Evolutionary conservation across 2,797 vertebrate species (phyloP).

Genomic region (Toxotes lorentzi): DNA sequence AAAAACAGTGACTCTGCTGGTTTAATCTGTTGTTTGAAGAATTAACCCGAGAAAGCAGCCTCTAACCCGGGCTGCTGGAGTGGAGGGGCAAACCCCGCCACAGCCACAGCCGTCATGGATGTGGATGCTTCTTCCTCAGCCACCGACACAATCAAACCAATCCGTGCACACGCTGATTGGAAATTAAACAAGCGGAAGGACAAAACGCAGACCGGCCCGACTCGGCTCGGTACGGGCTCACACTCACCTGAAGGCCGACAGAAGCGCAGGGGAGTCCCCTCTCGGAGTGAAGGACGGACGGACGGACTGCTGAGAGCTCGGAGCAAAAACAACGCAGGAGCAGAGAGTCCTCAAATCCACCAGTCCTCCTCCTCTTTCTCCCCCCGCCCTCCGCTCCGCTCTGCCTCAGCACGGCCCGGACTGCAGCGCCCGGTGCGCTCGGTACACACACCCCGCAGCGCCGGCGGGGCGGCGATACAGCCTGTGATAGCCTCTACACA

Average conservation of each 20-base stretch:
- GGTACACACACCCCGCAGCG: background rate
- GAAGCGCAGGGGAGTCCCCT: slow-evolving; percentile 62
- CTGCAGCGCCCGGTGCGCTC: slow-evolving; percentile 50
- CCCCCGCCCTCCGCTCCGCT: background rate
- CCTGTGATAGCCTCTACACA: background rate
- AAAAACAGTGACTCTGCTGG: background rate
- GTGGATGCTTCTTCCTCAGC: slow-evolving; percentile 21
- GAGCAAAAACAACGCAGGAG: slow-evolving; percentile 58
- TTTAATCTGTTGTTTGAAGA: background rate
- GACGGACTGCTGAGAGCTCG: slow-evolving; percentile 45
- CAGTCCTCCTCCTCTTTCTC: slow-evolving; percentile 46
- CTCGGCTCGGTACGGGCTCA: background rate
- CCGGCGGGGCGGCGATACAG: slow-evolving; percentile 7
- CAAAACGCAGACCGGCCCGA: background rate
- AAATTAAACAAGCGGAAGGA: background rate
- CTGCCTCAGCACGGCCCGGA: slow-evolving; percentile 41
- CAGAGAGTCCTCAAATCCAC: slow-evolving; percentile 56
- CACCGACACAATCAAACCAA: slow-evolving; percentile 11
- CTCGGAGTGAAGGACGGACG: slow-evolving; percentile 61
- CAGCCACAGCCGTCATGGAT: slow-evolving; percentile 5
- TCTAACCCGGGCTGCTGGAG: background rate
- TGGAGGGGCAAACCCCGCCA: background rate
- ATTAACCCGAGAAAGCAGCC: background rate
- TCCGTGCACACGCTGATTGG: background rate
- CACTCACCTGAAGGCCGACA: slow-evolving; percentile 71